Evolutionary conservation across 2,113 vertebrate genomes (phyloP), one percentile per base, ranked within the genome.

Genomic region (Rostratula benghalensis): DNA sequence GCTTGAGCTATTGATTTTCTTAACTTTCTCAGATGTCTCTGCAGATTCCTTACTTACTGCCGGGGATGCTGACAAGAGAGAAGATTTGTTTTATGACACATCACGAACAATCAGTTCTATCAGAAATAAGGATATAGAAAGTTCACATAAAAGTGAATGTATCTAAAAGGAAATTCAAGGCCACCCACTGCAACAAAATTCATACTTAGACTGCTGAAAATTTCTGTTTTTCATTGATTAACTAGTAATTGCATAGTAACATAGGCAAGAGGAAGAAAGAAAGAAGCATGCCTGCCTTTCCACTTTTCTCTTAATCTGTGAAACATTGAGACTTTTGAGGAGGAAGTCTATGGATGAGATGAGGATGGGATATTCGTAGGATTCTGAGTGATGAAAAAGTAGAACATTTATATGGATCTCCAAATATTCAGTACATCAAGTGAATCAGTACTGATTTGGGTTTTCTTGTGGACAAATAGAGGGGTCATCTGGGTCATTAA

Each of bases 1-100:
- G 96, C 94, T 97, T 77, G 98, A 98, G 53, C 93, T 98, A n/a
- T 84, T 95, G 30, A 57, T 74, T 94, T 98, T 98, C 95, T 98
- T 98, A 90, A 93, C 87, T 56, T 97, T 98, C 94, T 95, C 98
- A 48, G 96, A 45, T 77, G 93, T 89, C 64, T 97, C 87, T 90
- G 83, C 94, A 69, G 76, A 80, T 71, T 95, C 94, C 84, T 95
- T 92, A 86, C 35, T 8, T 31, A 39, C 76, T 67, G 30, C 82
- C n/a, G 93, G 65, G 70, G 95, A 83, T 28, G 8, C 98, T 98
- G 95, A 54, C 45, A 92, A 94, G 85, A 93, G 93, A 91, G 20
- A 57, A 87, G 50, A 92, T 31, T 33, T 59, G 11, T 23, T 93
- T 96, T 83, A 73, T 17, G 45, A 54, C 45, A 81, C 10, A 93